Conservation (phyloP, 64 coral and sea anemone genomes). For the Pocillopora verrucosa region DNA sequence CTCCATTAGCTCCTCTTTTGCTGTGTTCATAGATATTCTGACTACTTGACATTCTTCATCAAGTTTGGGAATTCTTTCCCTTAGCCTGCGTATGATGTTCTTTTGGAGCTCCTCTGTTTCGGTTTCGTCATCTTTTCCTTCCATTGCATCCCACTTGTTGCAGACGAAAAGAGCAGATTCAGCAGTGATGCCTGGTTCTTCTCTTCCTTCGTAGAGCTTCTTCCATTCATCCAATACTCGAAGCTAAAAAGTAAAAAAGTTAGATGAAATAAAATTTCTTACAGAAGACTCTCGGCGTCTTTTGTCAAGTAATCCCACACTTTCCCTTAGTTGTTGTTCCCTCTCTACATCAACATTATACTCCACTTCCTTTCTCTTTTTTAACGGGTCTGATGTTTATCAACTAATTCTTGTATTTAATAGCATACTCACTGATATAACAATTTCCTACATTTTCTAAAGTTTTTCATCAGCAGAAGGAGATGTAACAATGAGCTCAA, state of each 20-base stretch:
- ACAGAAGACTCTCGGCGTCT: too few relatives aligned
- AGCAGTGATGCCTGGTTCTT: background rate
- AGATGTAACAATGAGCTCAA: conserved; percentile 28
- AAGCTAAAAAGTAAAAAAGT: background rate
- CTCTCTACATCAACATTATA: too few relatives aligned
- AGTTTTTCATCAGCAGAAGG: conserved; percentile 34
- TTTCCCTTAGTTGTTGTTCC: too few relatives aligned
- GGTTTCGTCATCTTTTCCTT: background rate
- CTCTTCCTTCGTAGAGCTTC: background rate
- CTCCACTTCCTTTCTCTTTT: too few relatives aligned
- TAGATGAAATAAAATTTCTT: too few relatives aligned
- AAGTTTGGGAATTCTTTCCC: background rate
- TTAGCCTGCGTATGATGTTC: background rate
- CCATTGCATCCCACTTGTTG: background rate
- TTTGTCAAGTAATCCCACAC: too few relatives aligned
- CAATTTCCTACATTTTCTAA: conserved; percentile 43
- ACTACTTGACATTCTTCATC: background rate
- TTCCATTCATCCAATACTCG: background rate
- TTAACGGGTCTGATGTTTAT: too few relatives aligned
- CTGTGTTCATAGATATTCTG: background rate
- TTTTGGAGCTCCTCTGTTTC: background rate
- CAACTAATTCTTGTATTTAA: background rate
- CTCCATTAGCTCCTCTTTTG: background rate
- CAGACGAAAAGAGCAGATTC: background rate
- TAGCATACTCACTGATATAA: conserved; percentile 45